Evolutionary conservation across 2,113 vertebrate genomes (phyloP).

Genomic region (Laticauda laticaudata): DNA sequence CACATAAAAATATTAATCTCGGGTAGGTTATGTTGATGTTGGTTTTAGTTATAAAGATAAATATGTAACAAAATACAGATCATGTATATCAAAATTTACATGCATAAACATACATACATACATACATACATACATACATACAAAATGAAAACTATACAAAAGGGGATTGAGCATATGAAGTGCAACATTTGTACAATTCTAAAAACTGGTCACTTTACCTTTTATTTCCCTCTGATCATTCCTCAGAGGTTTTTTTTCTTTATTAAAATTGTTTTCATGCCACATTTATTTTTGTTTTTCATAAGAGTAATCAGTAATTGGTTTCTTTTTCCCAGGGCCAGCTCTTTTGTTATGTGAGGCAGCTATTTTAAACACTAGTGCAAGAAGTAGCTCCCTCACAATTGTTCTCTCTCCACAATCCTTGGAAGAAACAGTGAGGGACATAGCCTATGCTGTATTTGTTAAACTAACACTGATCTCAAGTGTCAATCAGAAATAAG

Average conservation of each 20-base stretch:
- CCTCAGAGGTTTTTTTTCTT: background rate
- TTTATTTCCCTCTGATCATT: background rate
- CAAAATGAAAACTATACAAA: background rate
- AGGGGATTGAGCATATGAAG: background rate
- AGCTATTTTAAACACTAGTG: background rate
- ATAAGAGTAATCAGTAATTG: background rate
- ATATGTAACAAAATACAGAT: background rate
- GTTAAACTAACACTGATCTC: too few species aligned
- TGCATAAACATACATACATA: background rate
- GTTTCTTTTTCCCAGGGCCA: background rate
- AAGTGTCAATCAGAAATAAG: background rate
- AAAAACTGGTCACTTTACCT: background rate
- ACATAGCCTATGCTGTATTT: background rate
- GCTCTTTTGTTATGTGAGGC: background rate
- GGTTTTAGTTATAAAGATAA: background rate
- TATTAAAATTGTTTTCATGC: background rate
- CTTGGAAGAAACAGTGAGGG: background rate
- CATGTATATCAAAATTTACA: background rate
- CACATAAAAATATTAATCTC: background rate
- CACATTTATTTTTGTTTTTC: slow-evolving; percentile 12
- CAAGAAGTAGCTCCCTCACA: background rate
- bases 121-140: background rate
- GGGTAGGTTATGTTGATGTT: background rate
- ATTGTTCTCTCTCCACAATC: background rate
- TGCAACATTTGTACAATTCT: background rate